These are phyloP conservation scores for Corythucha ciliata DNA, from an alignment of 2,888 invertebrate genomes.

Conservation along the genomic window DNA sequence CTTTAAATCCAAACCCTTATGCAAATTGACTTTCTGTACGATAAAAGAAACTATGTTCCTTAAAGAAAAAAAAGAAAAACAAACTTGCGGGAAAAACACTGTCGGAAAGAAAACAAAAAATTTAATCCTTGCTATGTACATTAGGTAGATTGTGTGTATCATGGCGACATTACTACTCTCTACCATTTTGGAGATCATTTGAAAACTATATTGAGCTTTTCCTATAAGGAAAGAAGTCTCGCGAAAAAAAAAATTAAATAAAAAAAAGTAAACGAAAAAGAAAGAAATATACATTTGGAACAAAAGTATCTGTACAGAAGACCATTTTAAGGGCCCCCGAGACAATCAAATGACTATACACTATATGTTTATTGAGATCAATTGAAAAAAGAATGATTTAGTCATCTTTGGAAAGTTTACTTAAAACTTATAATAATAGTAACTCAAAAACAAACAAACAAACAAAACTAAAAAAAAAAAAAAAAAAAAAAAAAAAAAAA, in stretches of 20 bases:
- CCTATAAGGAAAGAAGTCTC: conserved; percentile 22
- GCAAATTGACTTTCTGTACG: too few species aligned
- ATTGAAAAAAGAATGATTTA: conserved; percentile 15
- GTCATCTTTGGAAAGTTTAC: conserved; percentile 21
- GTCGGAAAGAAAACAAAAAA: conserved; percentile 6
- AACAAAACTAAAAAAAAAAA: too few species aligned
- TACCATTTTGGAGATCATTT: conserved; percentile 36
- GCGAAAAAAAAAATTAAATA: conserved; percentile 28
- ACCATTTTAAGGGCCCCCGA: conserved; percentile 18
- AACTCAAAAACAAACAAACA: too few species aligned
- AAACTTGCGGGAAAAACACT: conserved; percentile 2
- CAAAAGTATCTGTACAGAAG: conserved; percentile 21
- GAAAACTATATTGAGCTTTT: conserved; percentile 34
- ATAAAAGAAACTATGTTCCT: too few species aligned
- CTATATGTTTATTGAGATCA: conserved; percentile 18
- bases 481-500: too few species aligned
- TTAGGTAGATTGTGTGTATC: conserved; percentile 24
- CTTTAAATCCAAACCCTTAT: too few species aligned
- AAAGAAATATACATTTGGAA: conserved; percentile 23
- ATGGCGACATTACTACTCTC: conserved; percentile 21
- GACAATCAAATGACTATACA: conserved; percentile 20
- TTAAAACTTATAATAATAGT: too few species aligned
- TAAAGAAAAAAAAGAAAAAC: too few species aligned
- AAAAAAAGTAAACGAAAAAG: conserved; percentile 25
- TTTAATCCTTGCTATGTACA: conserved; percentile 28